These are phyloP conservation scores for Julus scandinavius DNA, from an alignment of 2,888 invertebrate genomes.

Conservation along the genomic window DNA sequence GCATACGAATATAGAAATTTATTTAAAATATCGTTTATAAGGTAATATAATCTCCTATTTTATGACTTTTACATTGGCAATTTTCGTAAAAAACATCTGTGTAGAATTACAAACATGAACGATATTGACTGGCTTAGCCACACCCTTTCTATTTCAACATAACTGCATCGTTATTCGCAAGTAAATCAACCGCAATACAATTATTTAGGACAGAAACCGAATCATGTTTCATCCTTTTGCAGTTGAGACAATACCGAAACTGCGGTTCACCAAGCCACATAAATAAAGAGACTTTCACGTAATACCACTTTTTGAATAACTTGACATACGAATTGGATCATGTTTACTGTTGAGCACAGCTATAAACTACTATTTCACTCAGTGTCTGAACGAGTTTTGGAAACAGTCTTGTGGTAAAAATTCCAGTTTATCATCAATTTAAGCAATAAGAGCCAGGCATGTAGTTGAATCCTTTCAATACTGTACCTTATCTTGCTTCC, in stretches of 20 bases:
- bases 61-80: no score
- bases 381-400: background rate
- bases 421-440: background rate
- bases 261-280: background rate
- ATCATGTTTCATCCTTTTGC: background rate
- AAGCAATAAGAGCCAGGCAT: conserved; percentile 22
- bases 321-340: background rate
- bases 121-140: no score
- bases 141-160: no score
- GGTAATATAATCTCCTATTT: no score
- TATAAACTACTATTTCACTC: background rate
- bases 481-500: background rate
- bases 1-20: background rate
- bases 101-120: no score
- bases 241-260: background rate
- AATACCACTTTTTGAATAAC: background rate
- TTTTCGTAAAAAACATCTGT: no score
- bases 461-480: background rate
- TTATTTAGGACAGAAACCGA: background rate
- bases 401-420: background rate
- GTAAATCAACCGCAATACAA: no score
- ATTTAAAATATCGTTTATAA: background rate
- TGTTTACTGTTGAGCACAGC: background rate
- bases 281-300: background rate
- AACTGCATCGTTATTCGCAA: no score